These are phyloP conservation scores for Lasius fuliginosus DNA, from an alignment of 2,888 invertebrate species.

Conservation along the genomic window DNA sequence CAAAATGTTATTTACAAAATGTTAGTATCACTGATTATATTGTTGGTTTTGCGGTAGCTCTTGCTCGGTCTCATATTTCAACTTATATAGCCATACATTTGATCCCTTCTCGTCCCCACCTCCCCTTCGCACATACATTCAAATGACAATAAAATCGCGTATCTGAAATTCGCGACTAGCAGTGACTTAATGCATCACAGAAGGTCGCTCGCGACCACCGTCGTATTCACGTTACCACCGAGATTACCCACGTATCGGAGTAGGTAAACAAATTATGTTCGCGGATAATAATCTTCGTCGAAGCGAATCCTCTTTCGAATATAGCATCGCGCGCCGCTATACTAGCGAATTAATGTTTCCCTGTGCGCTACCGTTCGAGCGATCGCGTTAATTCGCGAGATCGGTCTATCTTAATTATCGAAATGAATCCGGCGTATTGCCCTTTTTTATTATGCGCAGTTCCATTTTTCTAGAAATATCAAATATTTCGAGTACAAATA, in stretches of 20 bases:
- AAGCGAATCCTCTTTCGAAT: constrained; percentile 5
- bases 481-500: neutral
- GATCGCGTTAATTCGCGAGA: neutral
- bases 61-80: constrained; percentile 46
- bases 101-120: constrained; percentile 32
- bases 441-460: neutral
- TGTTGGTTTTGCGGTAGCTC: constrained; percentile 6
- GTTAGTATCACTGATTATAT: constrained; percentile 4
- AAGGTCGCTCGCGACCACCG: constrained; percentile 1
- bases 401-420: neutral
- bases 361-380: neutral
- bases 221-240: constrained; percentile 48
- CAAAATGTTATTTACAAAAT: neutral
- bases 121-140: neutral
- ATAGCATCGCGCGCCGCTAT: constrained; percentile 42
- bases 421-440: neutral
- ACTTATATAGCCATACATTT: constrained; percentile 53
- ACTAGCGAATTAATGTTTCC: constrained; percentile 1
- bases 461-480: neutral
- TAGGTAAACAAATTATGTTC: constrained; percentile 69
- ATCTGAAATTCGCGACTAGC: constrained; percentile 25
- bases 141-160: constrained; percentile 30
- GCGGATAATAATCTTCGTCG: constrained; percentile 35
- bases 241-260: constrained; percentile 57
- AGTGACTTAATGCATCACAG: neutral